phyloP scores from a whole-genome alignment of 2,113 vertebrate species.

The Corythornis madagascariensis region DNA sequence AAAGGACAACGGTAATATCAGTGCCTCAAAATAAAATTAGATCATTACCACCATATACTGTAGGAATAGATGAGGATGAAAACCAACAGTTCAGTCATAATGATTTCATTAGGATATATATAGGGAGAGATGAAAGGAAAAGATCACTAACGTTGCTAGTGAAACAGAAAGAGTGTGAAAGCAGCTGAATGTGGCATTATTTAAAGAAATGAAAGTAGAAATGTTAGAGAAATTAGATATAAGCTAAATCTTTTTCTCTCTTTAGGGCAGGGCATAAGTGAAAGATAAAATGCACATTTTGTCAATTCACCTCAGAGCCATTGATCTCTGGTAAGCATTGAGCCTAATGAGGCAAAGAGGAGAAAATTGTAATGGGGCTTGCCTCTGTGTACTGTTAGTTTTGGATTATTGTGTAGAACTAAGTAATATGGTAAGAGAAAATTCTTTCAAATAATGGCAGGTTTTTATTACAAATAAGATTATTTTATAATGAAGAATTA shows the following conservation, averaged over 20 bases:
- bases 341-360: slow-evolving; percentile 68
- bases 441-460: background rate
- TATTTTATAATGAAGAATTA: background rate
- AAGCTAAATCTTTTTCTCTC: slow-evolving; percentile 44
- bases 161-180: slow-evolving; percentile 59
- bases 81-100: slow-evolving; percentile 68
- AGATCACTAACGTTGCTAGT: slow-evolving; percentile 67
- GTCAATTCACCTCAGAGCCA: slow-evolving; percentile 53
- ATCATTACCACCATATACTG: slow-evolving; percentile 65
- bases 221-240: slow-evolving; percentile 54
- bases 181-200: slow-evolving; percentile 58
- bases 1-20: slow-evolving; percentile 58
- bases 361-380: slow-evolving; percentile 43
- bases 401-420: slow-evolving; percentile 45
- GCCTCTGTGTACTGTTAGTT: background rate
- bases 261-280: slow-evolving; percentile 13
- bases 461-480: slow-evolving; percentile 2
- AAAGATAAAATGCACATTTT: slow-evolving; percentile 65
- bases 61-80: slow-evolving; percentile 57
- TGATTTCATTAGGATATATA: slow-evolving; percentile 74
- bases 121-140: slow-evolving; percentile 69
- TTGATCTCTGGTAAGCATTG: slow-evolving; percentile 63
- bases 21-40: slow-evolving; percentile 71
- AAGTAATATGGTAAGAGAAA: background rate
- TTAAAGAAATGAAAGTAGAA: slow-evolving; percentile 68